phyloP scores from a whole-genome alignment of 2,113 vertebrate genomes.

The Cercopithecus mona region DNA sequence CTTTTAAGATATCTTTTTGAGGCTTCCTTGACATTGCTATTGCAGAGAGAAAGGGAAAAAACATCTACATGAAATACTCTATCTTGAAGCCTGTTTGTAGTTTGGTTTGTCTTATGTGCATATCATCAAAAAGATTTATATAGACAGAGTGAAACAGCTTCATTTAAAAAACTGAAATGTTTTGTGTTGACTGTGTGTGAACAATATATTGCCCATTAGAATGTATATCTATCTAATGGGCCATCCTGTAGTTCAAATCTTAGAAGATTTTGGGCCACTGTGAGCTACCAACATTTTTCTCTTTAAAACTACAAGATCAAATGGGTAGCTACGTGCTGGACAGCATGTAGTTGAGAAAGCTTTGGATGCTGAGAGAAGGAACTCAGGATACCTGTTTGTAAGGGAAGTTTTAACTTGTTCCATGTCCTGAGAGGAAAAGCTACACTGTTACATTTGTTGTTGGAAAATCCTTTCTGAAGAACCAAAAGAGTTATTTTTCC shows the following conservation, averaged over 20 bases:
- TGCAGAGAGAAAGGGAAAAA: not conserved
- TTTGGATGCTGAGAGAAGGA: too few species aligned
- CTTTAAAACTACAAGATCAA: not conserved
- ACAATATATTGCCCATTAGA: not conserved
- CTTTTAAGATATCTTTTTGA: constrained; percentile 7
- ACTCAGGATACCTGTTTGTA: not conserved
- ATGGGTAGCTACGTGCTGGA: not conserved
- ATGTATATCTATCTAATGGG: not conserved
- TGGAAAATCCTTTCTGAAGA: not conserved
- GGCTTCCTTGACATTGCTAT: not conserved
- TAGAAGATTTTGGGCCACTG: not conserved
- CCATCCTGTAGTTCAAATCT: not conserved
- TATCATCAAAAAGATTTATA: not conserved
- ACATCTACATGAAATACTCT: not conserved
- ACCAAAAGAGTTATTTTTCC: not conserved
- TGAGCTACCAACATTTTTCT: not conserved
- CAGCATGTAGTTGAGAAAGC: not conserved
- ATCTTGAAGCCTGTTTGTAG: not conserved
- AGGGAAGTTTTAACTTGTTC: not conserved
- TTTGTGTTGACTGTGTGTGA: not conserved
- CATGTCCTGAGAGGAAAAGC: not conserved
- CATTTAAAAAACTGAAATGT: constrained; percentile 8
- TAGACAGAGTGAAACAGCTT: not conserved
- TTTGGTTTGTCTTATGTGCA: not conserved
- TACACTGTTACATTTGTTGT: not conserved